Evolutionary conservation across 92 coral and sea anemone genomes (phyloP).

Genomic region (Pocillopora meandrina): DNA sequence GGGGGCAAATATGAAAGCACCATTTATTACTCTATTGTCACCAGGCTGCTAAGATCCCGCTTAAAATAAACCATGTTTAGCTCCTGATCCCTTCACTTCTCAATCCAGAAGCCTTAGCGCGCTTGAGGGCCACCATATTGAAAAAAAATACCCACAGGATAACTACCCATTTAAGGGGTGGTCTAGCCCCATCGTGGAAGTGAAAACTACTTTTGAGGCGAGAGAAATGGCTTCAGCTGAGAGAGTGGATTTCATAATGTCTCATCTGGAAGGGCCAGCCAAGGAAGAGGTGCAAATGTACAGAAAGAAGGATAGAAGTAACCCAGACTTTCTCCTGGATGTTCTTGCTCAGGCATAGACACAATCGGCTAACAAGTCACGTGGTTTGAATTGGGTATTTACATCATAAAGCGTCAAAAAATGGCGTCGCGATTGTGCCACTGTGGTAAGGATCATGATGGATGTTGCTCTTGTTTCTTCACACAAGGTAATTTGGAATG

Average conservation of each 20-base stretch:
- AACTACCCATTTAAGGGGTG: background rate
- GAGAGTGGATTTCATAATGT: slow-evolving; percentile 26
- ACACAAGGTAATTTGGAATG: no score
- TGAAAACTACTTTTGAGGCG: slow-evolving; percentile 17
- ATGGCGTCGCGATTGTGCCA: no score
- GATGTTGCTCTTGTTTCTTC: no score
- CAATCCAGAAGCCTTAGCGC: slow-evolving; percentile 2
- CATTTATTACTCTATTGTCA: background rate
- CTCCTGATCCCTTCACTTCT: background rate
- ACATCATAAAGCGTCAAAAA: no score
- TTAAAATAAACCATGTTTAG: background rate
- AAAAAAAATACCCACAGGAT: background rate
- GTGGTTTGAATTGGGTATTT: no score
- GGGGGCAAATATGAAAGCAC: slow-evolving; percentile 21
- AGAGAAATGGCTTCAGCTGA: slow-evolving; percentile 14
- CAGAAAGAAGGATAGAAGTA: slow-evolving; percentile 9
- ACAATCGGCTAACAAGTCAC: no score
- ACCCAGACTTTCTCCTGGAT: slow-evolving; percentile 14
- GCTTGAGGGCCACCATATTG: background rate
- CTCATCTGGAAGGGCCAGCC: slow-evolving; percentile 30
- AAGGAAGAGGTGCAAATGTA: slow-evolving; percentile 18
- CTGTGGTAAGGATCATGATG: no score
- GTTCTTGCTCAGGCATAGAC: slow-evolving; percentile 22
- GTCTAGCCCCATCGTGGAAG: background rate
- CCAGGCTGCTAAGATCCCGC: background rate